Percentiles rank a stretch among this genome's conserved stretches.
phyloP scores from a whole-genome alignment of 1,140 invertebrate genomes.

The Drosophila ficusphila region DNA sequence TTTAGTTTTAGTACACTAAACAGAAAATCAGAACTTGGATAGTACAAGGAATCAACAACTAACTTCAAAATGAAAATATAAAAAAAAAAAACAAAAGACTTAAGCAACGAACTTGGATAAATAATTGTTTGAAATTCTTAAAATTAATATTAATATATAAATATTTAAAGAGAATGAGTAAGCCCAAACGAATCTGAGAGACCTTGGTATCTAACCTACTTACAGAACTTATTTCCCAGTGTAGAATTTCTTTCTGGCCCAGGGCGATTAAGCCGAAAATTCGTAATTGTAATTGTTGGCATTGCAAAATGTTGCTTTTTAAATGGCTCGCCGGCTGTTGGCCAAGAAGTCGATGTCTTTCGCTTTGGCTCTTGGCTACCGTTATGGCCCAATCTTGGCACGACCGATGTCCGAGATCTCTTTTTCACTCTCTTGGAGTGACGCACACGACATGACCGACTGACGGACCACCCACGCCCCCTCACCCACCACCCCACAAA shows the following conservation, averaged over 20 bases:
- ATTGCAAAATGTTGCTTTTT: conserved; percentile 76
- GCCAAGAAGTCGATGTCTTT: conserved; percentile 19
- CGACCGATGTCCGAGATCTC: conserved; percentile 60
- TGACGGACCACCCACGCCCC: conserved; percentile 44
- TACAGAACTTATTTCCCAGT: not conserved
- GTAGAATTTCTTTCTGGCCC: conserved; percentile 44
- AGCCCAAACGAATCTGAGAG: too few species aligned
- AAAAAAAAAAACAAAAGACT: not conserved
- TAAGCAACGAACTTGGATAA: not conserved
- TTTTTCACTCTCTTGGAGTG: conserved; percentile 63
- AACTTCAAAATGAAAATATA: not conserved
- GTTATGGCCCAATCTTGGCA: conserved; percentile 74
- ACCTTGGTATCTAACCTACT: not conserved
- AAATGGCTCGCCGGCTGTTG: conserved; percentile 55
- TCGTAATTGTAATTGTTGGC: conserved; percentile 76
- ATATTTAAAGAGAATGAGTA: too few species aligned
- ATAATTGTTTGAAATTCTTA: not conserved
- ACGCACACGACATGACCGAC: conserved; percentile 74
- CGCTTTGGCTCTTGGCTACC: conserved; percentile 65
- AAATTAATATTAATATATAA: not conserved
- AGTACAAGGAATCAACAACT: too few species aligned
- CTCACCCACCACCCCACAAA: not conserved
- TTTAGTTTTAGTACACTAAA: conserved; percentile 20
- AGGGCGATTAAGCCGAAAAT: conserved; percentile 62
- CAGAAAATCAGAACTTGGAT: too few species aligned